Conservation (phyloP, 2,113 vertebrate species). For the Agelaius tricolor region DNA sequence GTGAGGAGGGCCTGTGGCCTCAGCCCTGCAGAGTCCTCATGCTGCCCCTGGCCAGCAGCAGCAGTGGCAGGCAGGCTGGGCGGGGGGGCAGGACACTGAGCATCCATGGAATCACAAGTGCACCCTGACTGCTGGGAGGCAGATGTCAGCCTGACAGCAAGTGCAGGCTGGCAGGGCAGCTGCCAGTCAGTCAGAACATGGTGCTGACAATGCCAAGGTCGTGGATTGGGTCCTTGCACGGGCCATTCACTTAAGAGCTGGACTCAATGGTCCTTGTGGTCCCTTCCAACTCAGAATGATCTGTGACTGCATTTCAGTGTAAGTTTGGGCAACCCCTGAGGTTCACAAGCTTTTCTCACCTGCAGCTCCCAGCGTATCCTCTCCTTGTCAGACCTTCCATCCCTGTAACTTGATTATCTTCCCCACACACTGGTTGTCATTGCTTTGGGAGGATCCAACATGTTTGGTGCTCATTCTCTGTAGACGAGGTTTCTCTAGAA, state of each 20-base stretch:
- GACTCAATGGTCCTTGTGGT: neutral
- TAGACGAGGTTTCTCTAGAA: neutral
- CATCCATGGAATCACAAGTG: neutral
- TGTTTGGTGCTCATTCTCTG: neutral
- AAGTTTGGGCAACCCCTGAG: neutral
- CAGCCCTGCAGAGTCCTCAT: fast-evolving
- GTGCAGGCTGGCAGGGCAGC: fast-evolving
- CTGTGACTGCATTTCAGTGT: neutral
- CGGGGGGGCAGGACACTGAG: neutral
- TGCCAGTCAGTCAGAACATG: neutral
- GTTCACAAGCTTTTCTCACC: neutral
- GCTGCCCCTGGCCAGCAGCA: neutral
- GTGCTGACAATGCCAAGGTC: neutral
- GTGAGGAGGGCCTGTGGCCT: fast-evolving
- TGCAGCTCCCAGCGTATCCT: neutral
- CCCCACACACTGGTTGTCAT: neutral
- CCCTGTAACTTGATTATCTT: neutral
- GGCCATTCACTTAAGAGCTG: neutral
- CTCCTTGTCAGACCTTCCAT: neutral
- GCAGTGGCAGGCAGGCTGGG: fast-evolving
- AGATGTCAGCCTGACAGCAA: neutral
- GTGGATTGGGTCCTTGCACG: no score
- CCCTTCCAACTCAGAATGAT: neutral
- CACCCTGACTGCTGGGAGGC: neutral
- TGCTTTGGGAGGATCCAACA: neutral